Percentiles rank a stretch among this genome's conserved stretches.
Evolutionary conservation across 1,140 invertebrate genomes (phyloP).

Genomic region (Nixonia krombeini): DNA sequence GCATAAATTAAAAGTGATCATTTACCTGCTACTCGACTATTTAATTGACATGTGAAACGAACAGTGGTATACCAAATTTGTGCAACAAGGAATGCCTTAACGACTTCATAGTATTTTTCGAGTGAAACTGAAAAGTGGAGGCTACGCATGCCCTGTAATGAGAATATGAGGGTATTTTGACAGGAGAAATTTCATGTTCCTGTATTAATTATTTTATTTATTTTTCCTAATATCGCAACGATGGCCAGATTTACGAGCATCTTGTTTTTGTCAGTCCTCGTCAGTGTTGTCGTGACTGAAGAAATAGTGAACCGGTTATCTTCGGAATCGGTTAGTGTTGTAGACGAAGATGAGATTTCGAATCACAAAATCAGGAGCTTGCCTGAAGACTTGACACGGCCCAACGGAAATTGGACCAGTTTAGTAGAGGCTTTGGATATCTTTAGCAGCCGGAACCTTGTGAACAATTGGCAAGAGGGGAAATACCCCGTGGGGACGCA

Average conservation of each 20-base stretch:
- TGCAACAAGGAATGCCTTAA: too few relatives aligned
- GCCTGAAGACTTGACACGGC: slow-evolving; percentile 27
- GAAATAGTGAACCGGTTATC: slow-evolving; percentile 8
- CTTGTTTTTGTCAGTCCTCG: slow-evolving; percentile 9
- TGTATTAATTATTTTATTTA: too few relatives aligned
- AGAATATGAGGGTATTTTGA: too few relatives aligned
- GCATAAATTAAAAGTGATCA: too few relatives aligned
- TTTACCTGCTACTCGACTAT: too few relatives aligned
- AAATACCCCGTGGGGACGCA: slow-evolving; percentile 53
- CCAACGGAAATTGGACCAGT: slow-evolving; percentile 54
- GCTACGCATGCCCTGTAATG: too few relatives aligned
- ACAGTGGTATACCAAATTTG: too few relatives aligned
- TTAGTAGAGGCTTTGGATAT: slow-evolving; percentile 68
- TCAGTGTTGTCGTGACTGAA: not conserved
- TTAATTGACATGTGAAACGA: too few relatives aligned
- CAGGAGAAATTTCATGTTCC: too few relatives aligned
- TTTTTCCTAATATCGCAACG: not conserved
- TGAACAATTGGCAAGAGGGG: slow-evolving; percentile 61
- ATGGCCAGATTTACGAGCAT: slow-evolving; percentile 2
- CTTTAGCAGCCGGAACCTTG: slow-evolving; percentile 67
- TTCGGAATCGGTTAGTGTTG: slow-evolving; percentile 1
- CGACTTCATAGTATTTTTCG: too few relatives aligned
- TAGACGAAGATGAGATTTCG: slow-evolving; percentile 14
- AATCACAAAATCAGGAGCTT: slow-evolving; percentile 48
- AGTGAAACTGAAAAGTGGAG: too few relatives aligned